phyloP scores from a whole-genome alignment of 1,140 invertebrate species.

The Ridgeia piscesae region DNA sequence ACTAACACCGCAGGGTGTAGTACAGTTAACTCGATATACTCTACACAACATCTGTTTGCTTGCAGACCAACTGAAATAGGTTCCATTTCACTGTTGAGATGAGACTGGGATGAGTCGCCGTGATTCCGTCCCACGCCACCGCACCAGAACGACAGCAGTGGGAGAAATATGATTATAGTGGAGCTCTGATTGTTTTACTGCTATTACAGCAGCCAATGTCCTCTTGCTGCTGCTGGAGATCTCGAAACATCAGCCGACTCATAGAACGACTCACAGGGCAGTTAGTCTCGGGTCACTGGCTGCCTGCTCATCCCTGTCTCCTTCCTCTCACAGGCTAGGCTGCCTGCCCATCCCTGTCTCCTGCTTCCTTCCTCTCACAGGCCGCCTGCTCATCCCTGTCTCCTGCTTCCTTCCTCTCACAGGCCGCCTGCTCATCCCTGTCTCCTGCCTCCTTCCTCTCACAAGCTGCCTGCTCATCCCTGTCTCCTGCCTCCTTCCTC shows the following conservation, averaged over 20 bases:
- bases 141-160: background rate
- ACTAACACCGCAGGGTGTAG: background rate
- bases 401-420: no score
- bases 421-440: background rate
- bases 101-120: background rate
- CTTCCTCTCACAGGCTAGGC: no score
- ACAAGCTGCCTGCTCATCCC: background rate
- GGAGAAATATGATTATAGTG: background rate
- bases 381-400: background rate
- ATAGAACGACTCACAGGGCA: background rate
- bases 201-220: background rate
- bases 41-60: background rate
- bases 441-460: no score
- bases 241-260: background rate
- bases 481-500: no score
- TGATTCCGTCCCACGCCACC: background rate
- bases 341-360: background rate
- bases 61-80: background rate
- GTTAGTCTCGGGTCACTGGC: background rate
- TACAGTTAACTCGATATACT: background rate
- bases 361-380: background rate
- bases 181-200: background rate
- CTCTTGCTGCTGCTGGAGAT: background rate
- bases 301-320: background rate
- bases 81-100: background rate